These are phyloP conservation scores for Saimiri boliviensis DNA, from an alignment of 2,113 vertebrate species.

Conservation along the genomic window DNA sequence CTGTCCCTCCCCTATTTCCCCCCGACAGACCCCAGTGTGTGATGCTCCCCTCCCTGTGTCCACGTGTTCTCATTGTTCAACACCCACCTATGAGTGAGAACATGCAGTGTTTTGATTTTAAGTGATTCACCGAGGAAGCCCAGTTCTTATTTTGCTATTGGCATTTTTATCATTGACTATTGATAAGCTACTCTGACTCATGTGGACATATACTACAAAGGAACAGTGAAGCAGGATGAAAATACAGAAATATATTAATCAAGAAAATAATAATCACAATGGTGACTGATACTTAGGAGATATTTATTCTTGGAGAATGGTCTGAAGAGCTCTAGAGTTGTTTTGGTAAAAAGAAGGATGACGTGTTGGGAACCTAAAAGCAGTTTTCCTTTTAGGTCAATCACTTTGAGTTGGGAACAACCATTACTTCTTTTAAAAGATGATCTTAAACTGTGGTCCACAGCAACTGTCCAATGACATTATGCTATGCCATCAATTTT, in stretches of 20 bases:
- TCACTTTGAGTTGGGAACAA: background rate
- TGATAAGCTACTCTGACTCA: background rate
- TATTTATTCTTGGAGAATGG: background rate
- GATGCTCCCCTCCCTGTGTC: too few relatives aligned
- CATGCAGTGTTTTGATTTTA: background rate
- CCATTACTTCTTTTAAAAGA: background rate
- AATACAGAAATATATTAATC: background rate
- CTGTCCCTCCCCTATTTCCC: too few relatives aligned
- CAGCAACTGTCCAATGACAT: background rate
- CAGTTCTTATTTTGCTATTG: background rate
- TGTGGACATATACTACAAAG: background rate
- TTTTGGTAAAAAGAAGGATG: background rate
- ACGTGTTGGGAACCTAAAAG: background rate
- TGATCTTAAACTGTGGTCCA: background rate
- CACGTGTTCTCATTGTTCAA: too few relatives aligned
- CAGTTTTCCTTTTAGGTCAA: background rate
- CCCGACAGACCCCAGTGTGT: too few relatives aligned
- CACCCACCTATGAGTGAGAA: too few relatives aligned
- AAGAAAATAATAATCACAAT: background rate
- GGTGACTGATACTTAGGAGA: background rate
- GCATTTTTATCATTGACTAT: background rate
- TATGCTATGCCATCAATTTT: background rate
- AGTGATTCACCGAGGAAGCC: background rate
- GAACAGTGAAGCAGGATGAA: background rate
- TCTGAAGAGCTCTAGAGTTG: background rate